phyloP scores from a whole-genome alignment of 2,113 vertebrate species.

The Dendropsophus ebraccatus region DNA sequence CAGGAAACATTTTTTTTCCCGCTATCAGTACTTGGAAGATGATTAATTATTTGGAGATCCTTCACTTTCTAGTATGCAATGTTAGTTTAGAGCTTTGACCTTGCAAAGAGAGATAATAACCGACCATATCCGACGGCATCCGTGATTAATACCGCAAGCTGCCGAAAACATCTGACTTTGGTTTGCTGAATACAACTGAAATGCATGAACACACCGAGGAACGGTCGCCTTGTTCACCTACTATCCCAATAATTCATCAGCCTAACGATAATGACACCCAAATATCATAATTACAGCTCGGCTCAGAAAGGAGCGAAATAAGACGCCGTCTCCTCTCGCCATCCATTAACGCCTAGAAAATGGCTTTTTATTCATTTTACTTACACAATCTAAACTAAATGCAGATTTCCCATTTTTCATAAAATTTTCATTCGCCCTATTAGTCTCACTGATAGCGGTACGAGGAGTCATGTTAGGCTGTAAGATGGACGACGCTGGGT shows the following conservation, averaged over 20 bases:
- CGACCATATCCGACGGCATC: slow-evolving; percentile 65
- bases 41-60: slow-evolving; percentile 68
- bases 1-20: slow-evolving; percentile 61
- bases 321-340: slow-evolving; percentile 67
- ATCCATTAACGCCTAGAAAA: slow-evolving; percentile 78
- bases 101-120: slow-evolving; percentile 72
- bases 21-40: slow-evolving; percentile 62
- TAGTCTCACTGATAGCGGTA: slow-evolving; percentile 79
- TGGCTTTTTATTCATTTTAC: slow-evolving; percentile 78
- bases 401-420: slow-evolving; percentile 80
- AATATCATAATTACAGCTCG: slow-evolving; percentile 80
- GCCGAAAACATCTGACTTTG: slow-evolving; percentile 61
- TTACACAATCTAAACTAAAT: slow-evolving; percentile 82
- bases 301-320: slow-evolving; percentile 68
- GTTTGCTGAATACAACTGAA: slow-evolving; percentile 69
- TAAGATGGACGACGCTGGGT: slow-evolving; percentile 76
- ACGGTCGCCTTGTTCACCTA: slow-evolving; percentile 69
- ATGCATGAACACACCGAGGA: slow-evolving; percentile 68
- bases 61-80: slow-evolving; percentile 53
- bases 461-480: slow-evolving; percentile 79
- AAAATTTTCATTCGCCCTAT: slow-evolving; percentile 80
- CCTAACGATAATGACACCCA: slow-evolving; percentile 82
- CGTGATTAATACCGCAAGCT: slow-evolving; percentile 72
- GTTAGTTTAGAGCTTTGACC: slow-evolving; percentile 71
- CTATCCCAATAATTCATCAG: slow-evolving; percentile 80